These are phyloP conservation scores for Limanda limanda DNA, from an alignment of 2,113 vertebrate genomes.

Conservation along the genomic window DNA sequence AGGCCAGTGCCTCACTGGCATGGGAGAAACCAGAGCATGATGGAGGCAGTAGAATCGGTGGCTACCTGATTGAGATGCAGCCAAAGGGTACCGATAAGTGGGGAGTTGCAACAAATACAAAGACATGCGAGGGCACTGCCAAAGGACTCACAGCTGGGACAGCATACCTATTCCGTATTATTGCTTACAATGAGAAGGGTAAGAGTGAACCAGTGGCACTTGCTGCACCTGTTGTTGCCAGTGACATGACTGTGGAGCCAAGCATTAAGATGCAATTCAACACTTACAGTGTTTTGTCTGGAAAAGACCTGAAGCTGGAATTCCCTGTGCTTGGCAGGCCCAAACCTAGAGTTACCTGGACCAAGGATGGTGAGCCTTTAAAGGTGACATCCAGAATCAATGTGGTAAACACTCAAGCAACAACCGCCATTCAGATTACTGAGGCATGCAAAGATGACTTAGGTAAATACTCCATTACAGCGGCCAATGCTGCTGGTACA, in stretches of 20 bases:
- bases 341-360: conserved; percentile 89
- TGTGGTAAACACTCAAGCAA: conserved; percentile 85
- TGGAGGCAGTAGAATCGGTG: conserved; percentile 94
- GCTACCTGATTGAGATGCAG: conserved; percentile 96
- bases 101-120: conserved; percentile 90
- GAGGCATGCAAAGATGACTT: conserved; percentile 94
- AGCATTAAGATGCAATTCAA: conserved; percentile 90
- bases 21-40: conserved; percentile 99
- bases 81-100: conserved; percentile 95
- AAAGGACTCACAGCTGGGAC: conserved; percentile 90
- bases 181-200: conserved; percentile 96
- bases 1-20: conserved; percentile 87
- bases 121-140: conserved; percentile 90
- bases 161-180: conserved; percentile 92
- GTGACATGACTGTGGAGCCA: conserved; percentile 93
- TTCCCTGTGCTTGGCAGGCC: conserved; percentile 93
- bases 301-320: conserved; percentile 94
- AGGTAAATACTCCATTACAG: conserved; percentile 93
- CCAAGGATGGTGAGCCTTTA: conserved; percentile 89
- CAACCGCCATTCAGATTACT: conserved; percentile 90
- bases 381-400: conserved; percentile 95
- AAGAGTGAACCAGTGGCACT: conserved; percentile 94
- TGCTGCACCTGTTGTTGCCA: conserved; percentile 91
- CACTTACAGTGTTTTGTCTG: conserved; percentile 92
- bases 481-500: conserved; percentile 86